Percentiles rank a stretch among this genome's conserved stretches.
phyloP scores from a whole-genome alignment of 2,797 vertebrate genomes.

The Uromys caudimaculatus region DNA sequence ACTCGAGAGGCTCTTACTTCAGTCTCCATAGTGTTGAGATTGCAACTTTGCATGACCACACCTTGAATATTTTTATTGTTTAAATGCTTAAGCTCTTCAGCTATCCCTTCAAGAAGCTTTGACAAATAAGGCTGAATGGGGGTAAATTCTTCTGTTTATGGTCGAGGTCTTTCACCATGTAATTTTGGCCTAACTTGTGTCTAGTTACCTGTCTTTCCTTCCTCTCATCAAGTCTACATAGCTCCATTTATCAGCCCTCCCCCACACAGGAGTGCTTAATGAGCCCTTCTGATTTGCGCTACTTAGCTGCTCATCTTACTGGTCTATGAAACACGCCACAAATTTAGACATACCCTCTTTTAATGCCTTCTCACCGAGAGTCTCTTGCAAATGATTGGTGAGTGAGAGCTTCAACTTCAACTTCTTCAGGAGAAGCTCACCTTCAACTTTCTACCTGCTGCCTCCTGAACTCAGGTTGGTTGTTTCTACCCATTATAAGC shows the following conservation, averaged over 20 bases:
- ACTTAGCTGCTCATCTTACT: neutral
- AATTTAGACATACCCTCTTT: neutral
- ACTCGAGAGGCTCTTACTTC: neutral
- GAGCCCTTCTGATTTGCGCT: neutral
- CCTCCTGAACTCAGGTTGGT: neutral
- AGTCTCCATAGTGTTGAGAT: neutral
- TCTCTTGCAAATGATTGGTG: neutral
- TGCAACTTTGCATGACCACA: no score
- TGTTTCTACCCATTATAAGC: neutral
- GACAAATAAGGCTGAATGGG: neutral
- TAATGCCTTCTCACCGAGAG: neutral
- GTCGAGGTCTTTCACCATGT: neutral
- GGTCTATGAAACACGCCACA: accelerated
- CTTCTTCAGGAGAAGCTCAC: neutral
- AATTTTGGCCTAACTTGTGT: neutral
- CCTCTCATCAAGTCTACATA: neutral
- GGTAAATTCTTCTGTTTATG: no score
- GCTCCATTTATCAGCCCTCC: no score
- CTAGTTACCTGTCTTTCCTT: neutral
- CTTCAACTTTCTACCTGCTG: neutral
- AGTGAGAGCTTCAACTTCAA: neutral
- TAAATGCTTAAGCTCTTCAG: neutral
- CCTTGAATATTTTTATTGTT: neutral
- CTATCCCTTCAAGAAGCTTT: neutral
- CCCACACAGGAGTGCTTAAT: neutral